Evolutionary conservation across 2,888 invertebrate genomes (phyloP).

Genomic region (Troides helena): DNA sequence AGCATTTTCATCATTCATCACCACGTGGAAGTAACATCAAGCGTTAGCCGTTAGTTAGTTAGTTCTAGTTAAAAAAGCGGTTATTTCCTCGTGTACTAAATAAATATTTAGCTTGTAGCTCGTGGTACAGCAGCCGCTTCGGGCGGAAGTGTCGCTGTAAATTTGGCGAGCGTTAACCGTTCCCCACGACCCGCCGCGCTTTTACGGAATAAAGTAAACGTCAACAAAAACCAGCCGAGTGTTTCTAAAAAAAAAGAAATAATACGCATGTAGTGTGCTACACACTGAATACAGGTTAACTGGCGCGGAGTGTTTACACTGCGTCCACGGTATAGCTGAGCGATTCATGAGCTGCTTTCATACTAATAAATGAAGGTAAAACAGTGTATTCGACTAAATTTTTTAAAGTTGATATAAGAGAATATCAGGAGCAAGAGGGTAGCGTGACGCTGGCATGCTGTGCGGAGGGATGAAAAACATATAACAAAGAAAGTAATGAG

Average conservation of each 20-base stretch:
- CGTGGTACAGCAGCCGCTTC: background rate
- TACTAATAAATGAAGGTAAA: too few species aligned
- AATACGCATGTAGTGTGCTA: slow-evolving; percentile 11
- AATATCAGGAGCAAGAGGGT: too few species aligned
- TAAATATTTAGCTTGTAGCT: slow-evolving; percentile 10
- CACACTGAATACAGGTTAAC: slow-evolving; percentile 20
- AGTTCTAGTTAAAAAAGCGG: background rate
- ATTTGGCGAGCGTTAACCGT: slow-evolving; percentile 25
- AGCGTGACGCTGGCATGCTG: too few species aligned
- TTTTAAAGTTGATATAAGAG: too few species aligned
- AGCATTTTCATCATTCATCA: too few species aligned
- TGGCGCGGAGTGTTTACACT: background rate
- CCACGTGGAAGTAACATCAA: too few species aligned
- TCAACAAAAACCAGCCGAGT: slow-evolving; percentile 11
- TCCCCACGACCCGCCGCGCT: slow-evolving; percentile 15
- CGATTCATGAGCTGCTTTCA: too few species aligned
- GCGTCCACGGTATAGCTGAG: background rate
- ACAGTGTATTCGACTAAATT: too few species aligned
- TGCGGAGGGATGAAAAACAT: too few species aligned
- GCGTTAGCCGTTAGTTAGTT: too few species aligned
- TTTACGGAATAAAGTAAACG: slow-evolving; percentile 15
- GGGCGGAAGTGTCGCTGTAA: slow-evolving; percentile 21
- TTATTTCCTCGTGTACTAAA: slow-evolving; percentile 3
- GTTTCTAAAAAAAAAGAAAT: slow-evolving; percentile 19
- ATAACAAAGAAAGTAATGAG: too few species aligned